phyloP scores from a whole-genome alignment of 2,797 vertebrate genomes.

The Acrossocheilus wenchowensis region DNA sequence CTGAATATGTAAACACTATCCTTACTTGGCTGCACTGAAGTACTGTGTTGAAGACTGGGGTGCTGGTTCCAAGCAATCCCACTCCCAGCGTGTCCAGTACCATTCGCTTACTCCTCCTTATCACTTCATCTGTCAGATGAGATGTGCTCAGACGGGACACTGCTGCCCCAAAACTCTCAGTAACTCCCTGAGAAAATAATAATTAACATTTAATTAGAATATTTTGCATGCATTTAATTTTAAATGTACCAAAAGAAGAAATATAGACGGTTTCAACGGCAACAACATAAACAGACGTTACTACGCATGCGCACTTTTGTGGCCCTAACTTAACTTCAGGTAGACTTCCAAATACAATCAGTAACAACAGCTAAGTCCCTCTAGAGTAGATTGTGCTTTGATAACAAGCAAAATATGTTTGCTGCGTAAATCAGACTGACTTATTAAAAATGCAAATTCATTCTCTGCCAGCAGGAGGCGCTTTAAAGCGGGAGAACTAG shows the following conservation, averaged over 20 bases:
- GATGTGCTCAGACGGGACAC: conserved; percentile 80
- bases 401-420: too few species aligned
- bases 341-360: too few species aligned
- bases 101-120: conserved; percentile 92
- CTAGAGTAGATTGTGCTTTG: too few species aligned
- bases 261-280: too few species aligned
- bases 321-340: too few species aligned
- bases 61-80: conserved; percentile 86
- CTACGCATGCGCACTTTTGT: too few species aligned
- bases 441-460: too few species aligned
- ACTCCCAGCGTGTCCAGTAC: conserved; percentile 93
- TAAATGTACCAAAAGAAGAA: background rate
- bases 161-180: conserved; percentile 87
- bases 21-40: conserved; percentile 87
- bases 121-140: conserved; percentile 85
- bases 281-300: too few species aligned
- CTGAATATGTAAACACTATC: background rate
- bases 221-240: background rate
- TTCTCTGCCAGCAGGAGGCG: too few species aligned
- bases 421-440: too few species aligned
- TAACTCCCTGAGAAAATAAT: conserved; percentile 79
- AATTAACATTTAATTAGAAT: background rate
- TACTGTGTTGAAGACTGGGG: conserved; percentile 85
- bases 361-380: too few species aligned
- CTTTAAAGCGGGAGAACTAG: too few species aligned